These are phyloP conservation scores for Camponotus pennsylvanicus DNA, from an alignment of 1,140 invertebrate genomes.

Conservation along the genomic window DNA sequence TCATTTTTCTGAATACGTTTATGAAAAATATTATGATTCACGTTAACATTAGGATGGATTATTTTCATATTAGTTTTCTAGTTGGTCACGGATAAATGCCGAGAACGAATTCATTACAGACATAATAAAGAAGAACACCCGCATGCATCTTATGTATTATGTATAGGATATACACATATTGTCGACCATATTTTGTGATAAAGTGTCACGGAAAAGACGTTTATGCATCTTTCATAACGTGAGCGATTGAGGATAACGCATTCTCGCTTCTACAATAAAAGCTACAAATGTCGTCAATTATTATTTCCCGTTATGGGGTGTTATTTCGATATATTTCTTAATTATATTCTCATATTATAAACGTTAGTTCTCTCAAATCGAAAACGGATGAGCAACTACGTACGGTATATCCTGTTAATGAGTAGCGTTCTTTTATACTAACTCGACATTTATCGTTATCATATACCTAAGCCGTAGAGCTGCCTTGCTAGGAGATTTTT, in stretches of 20 bases:
- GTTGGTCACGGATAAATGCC: not conserved
- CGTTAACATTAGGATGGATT: not conserved
- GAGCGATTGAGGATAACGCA: constrained; percentile 3
- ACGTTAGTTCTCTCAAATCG: constrained; percentile 8
- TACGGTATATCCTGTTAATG: not conserved
- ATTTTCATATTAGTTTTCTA: not conserved
- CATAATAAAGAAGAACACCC: constrained; percentile 36
- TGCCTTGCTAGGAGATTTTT: not conserved
- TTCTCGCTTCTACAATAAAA: constrained; percentile 24
- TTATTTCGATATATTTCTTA: constrained; percentile 19
- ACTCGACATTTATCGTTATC: constrained; percentile 34
- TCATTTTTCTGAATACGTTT: not conserved
- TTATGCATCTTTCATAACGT: constrained; percentile 56
- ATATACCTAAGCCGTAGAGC: not conserved
- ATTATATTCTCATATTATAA: constrained; percentile 25
- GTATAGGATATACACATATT: constrained; percentile 10
- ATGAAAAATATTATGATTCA: not conserved
- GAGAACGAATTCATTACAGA: constrained; percentile 2
- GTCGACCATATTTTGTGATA: constrained; percentile 32
- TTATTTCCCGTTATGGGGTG: not conserved
- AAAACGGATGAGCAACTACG: not conserved
- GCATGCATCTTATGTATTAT: constrained; percentile 1
- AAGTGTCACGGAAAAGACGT: constrained; percentile 3
- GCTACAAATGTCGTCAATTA: not conserved
- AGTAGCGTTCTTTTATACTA: constrained; percentile 46